Evolutionary conservation across 2,888 invertebrate genomes (phyloP).

Genomic region (Patella depressa): DNA sequence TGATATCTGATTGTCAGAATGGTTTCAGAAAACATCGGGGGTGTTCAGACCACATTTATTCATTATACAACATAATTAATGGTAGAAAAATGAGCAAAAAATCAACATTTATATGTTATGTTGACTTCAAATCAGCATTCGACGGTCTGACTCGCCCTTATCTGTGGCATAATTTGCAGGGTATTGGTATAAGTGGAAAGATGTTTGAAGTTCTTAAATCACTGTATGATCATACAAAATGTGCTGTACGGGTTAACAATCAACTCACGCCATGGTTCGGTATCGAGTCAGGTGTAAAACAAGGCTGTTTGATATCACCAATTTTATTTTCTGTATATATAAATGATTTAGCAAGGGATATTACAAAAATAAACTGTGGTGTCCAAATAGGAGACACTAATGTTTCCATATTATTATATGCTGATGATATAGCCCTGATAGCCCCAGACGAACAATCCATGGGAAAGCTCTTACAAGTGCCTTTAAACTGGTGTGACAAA

Average conservation of each 20-base stretch:
- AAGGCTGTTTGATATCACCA: not conserved
- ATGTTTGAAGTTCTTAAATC: not conserved
- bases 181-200: not conserved
- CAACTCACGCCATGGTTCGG: not conserved
- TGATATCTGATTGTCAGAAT: too few relatives aligned
- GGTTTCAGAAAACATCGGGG: not conserved
- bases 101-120: constrained; percentile 8
- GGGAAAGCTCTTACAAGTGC: not conserved
- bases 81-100: not conserved
- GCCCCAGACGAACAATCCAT: not conserved
- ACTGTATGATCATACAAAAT: not conserved
- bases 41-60: not conserved
- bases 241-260: not conserved
- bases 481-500: not conserved
- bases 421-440: not conserved
- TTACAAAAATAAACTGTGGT: too few relatives aligned
- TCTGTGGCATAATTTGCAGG: not conserved
- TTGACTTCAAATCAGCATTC: not conserved
- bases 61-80: not conserved
- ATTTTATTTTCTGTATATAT: not conserved
- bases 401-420: too few relatives aligned
- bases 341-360: too few relatives aligned
- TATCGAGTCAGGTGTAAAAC: not conserved
- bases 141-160: not conserved
- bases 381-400: too few relatives aligned